phyloP scores from a whole-genome alignment of 2,797 vertebrate species.

The Phrynocephalus vlangalii region DNA sequence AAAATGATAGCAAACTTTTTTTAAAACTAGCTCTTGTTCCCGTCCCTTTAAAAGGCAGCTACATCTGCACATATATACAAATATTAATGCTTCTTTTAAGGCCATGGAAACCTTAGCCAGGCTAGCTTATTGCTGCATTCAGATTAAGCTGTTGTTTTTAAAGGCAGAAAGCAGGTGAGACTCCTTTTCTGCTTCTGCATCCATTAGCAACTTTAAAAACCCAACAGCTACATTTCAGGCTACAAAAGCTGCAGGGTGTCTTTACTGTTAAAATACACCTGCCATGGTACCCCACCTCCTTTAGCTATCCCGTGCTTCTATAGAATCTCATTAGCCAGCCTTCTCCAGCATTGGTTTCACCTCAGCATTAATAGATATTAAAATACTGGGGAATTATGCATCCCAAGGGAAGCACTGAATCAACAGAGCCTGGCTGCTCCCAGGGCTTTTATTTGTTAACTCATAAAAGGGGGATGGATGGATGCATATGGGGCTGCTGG shows the following conservation, averaged over 20 bases:
- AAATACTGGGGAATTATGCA: conserved; percentile 58
- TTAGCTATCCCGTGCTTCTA: not conserved
- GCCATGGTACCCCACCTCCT: not conserved
- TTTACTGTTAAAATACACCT: not conserved
- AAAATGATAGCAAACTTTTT: not conserved
- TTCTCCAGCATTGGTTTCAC: conserved; percentile 23
- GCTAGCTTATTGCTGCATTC: not conserved
- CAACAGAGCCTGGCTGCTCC: conserved; percentile 45
- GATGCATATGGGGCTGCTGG: not conserved
- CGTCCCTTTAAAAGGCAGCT: not conserved
- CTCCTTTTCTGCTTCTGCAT: not conserved
- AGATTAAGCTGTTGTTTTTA: not conserved
- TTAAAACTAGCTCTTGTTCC: not conserved
- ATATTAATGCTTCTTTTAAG: not conserved
- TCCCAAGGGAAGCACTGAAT: conserved; percentile 51
- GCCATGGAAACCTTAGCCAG: not conserved
- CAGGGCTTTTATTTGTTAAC: conserved; percentile 52
- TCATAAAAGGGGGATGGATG: conserved; percentile 24
- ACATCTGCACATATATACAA: not conserved
- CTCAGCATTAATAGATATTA: conserved; percentile 51
- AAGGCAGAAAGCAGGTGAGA: not conserved
- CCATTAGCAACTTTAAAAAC: not conserved
- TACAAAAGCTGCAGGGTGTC: not conserved
- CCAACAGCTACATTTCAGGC: not conserved
- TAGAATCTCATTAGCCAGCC: not conserved